A percentile compares a stretch with the other conserved stretches of the same genome.
phyloP scores from a whole-genome alignment of 2,113 vertebrate species.

The Petrocephalus zakoni region DNA sequence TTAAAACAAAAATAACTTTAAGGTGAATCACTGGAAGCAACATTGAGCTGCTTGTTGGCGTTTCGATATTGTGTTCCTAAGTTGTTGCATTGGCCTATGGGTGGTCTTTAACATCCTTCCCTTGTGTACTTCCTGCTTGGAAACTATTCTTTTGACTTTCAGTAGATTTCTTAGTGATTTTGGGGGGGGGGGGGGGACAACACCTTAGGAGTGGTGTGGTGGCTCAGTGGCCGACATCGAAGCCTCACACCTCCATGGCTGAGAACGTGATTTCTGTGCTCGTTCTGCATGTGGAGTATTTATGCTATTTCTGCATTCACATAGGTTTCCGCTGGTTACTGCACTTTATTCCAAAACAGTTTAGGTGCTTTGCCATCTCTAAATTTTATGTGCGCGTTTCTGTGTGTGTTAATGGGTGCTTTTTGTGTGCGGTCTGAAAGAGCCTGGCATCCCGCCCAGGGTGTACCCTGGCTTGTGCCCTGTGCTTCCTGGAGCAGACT shows the following conservation, averaged over 20 bases:
- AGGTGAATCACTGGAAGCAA: conserved; percentile 57
- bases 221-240: not conserved
- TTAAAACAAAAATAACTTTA: conserved; percentile 23
- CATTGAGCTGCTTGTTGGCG: conserved; percentile 53
- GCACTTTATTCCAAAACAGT: not conserved
- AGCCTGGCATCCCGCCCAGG: not conserved
- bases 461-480: not conserved
- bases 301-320: not conserved
- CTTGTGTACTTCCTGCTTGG: conserved; percentile 26
- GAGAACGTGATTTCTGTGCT: not conserved
- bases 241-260: not conserved
- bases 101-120: conserved; percentile 27
- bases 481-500: not conserved
- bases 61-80: conserved; percentile 36
- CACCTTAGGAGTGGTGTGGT: not conserved
- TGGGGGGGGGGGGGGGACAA: not conserved
- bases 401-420: not conserved
- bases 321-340: not conserved
- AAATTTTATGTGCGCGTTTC: not conserved
- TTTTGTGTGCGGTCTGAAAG: not conserved
- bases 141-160: not conserved
- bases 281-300: not conserved
- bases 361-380: not conserved
- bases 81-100: conserved; percentile 16
- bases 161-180: not conserved